Conservation (phyloP, 2,888 invertebrate species). For the Sphaerolaimus hirsutus region DNA sequence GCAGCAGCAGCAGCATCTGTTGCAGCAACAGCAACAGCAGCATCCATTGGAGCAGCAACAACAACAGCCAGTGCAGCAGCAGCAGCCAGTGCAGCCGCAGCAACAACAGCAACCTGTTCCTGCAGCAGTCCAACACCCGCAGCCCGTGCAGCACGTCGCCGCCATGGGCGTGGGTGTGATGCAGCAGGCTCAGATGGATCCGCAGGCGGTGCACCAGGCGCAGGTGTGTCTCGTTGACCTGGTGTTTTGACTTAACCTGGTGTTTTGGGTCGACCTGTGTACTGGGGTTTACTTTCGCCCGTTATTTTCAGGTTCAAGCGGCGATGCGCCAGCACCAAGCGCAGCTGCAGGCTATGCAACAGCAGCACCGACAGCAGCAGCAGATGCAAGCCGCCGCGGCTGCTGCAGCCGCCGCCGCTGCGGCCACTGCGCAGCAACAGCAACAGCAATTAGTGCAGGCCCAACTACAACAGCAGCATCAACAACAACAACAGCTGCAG, state of each 20-base stretch:
- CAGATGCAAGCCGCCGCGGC: constrained; percentile 4
- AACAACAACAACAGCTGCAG: background rate
- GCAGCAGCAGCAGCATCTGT: constrained; percentile 2
- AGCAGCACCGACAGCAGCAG: constrained; percentile 4
- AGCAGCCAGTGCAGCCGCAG: constrained; percentile 4
- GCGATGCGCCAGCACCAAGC: too few relatives aligned
- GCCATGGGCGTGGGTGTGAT: too few relatives aligned
- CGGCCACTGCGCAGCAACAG: background rate
- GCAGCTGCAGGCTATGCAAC: background rate
- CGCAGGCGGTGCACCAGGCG: too few relatives aligned
- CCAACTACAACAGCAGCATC: background rate
- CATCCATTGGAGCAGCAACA: background rate
- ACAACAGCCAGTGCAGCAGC: constrained; percentile 1
- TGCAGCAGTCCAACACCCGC: background rate
- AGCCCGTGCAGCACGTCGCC: background rate
- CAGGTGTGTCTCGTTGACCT: too few relatives aligned
- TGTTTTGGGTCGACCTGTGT: too few relatives aligned
- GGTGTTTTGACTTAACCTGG: too few relatives aligned
- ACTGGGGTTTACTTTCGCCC: too few relatives aligned
- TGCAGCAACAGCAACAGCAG: background rate
- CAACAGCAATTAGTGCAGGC: background rate
- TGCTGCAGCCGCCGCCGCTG: background rate
- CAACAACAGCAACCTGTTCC: background rate
- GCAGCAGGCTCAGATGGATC: background rate
- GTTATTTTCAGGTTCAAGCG: too few relatives aligned